Evolutionary conservation across 1,140 invertebrate genomes (phyloP), one percentile per base, ranked within the genome.

Genomic region (Pseudachorutes palmiensis): DNA sequence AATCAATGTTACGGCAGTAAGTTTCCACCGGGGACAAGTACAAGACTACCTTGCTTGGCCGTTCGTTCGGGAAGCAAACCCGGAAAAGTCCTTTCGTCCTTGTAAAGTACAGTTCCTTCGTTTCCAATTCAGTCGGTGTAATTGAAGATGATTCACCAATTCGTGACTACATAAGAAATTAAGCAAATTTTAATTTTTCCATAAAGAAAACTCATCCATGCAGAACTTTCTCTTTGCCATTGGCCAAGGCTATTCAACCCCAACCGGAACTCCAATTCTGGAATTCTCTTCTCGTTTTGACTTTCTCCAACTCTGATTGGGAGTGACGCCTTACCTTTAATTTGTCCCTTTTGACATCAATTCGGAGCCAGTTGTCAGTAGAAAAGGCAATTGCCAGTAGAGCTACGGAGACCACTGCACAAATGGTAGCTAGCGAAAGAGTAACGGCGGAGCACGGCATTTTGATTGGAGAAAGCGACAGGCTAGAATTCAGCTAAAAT

Each of bases 401-500:
- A 60, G 91, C 90, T 75, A 91, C 91, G 71, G 91, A 90, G 74
- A 94, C 88, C 76, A 95, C 93, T 75, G 91, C 91, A 76, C 89
- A 88, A 80, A 96, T 93, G 75, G 92, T 95, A 69, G 92, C 92
- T 80, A 95, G 85, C 77, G 91, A 94, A 76, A 96, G 82, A 75
- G 92, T 94, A 76, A 94, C 90, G 73, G 93, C 92, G 72, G 92
- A 94, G 83, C 92, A 95, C 80, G 91, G 90, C 92, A 95, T 94
- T 79, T 81, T 86, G 78, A 67, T n/a, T n/a, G n/a, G n/a, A n/a
- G n/a, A n/a, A n/a, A n/a, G n/a, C n/a, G n/a, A n/a, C n/a, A n/a
- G n/a, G n/a, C n/a, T n/a, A n/a, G n/a, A n/a, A n/a, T n/a, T n/a
- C n/a, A n/a, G n/a, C n/a, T n/a, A n/a, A n/a, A n/a, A n/a, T n/a